Evolutionary conservation across 2,888 invertebrate genomes (phyloP), one percentile per base, ranked within the genome.

Genomic region (Agrotis exclamationis): DNA sequence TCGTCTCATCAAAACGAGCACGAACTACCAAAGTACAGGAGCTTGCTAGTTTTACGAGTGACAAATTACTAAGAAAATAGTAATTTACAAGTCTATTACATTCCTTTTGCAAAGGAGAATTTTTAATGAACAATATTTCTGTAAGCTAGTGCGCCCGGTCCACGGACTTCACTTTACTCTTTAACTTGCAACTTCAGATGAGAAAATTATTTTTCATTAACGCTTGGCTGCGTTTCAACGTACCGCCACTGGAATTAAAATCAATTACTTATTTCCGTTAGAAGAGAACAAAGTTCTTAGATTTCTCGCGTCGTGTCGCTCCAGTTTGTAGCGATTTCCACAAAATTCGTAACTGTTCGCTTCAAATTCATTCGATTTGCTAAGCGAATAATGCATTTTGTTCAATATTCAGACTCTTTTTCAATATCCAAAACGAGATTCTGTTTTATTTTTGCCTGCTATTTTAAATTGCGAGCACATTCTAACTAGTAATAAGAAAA

Each of bases 181-280:
- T 87, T 86, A 92, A 90, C 90, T 91, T 91, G 87, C 90, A 90
- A 92, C 89, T 93, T 91, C 85, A 90, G 89, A 91, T 91, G 90
- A 86, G 90, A 89, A 93, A 94, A 94, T 93, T 92, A 94, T 94
- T 95, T 95, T 94, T 93, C 93, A 94, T 94, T 94, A 92, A 92
- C 92, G 93, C 92, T 93, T 83, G 81, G 90, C 86, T 92, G 92
- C 90, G 82, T 92, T 90, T 88, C 82, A 92, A 90, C 90, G 91
- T 91, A 91, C 92, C 89, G 89, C 90, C 86, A 88, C 88, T 84
- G 85, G 89, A 94, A 94, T 93, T 94, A 93, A 93, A 94, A 94
- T 94, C 95, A 94, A 94, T 94, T 94, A 93, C 83, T 79, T 82
- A 82, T 92, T 90, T 90, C 90, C 87, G 84, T 89, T 88, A 86